phyloP scores from a whole-genome alignment of 2,113 vertebrate genomes.

The Rhizomys pruinosus region DNA sequence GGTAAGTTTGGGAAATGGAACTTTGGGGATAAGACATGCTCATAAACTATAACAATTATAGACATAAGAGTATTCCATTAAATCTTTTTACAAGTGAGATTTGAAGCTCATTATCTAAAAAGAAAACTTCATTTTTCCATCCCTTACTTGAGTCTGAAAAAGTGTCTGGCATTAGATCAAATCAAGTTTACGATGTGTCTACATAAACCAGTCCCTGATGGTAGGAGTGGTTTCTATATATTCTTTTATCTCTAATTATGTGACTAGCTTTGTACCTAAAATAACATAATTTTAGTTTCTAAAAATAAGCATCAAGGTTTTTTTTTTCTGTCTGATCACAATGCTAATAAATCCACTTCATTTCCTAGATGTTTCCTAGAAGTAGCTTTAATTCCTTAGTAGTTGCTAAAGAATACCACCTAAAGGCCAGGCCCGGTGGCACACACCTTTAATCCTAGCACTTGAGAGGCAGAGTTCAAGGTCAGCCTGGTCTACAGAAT shows the following conservation, averaged over 20 bases:
- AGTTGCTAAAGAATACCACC: not conserved
- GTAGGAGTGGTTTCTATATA: not conserved
- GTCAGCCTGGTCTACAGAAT: too few species aligned
- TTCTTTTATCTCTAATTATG: slow-evolving; percentile 48
- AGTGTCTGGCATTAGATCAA: slow-evolving; percentile 40
- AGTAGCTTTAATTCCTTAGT: not conserved
- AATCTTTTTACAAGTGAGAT: slow-evolving; percentile 27
- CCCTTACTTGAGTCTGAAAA: slow-evolving; percentile 47
- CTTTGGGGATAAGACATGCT: slow-evolving; percentile 16
- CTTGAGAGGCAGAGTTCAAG: too few species aligned
- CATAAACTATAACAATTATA: slow-evolving; percentile 13
- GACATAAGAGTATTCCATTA: slow-evolving; percentile 24
- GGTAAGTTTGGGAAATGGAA: slow-evolving; percentile 42
- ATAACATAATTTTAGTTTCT: slow-evolving; percentile 36
- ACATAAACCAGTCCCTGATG: not conserved
- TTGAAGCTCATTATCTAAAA: slow-evolving; percentile 35
- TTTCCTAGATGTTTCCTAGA: slow-evolving; percentile 1
- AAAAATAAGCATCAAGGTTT: not conserved
- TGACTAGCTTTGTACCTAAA: slow-evolving; percentile 37
- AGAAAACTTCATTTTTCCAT: slow-evolving; percentile 39
- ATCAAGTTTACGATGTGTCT: slow-evolving; percentile 31
- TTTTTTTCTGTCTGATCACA: not conserved
- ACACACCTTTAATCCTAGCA: too few species aligned
- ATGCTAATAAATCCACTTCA: not conserved
- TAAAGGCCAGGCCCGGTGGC: too few species aligned